Evolutionary conservation across 2,113 vertebrate genomes (phyloP).

Genomic region (Megaptera novaeangliae): DNA sequence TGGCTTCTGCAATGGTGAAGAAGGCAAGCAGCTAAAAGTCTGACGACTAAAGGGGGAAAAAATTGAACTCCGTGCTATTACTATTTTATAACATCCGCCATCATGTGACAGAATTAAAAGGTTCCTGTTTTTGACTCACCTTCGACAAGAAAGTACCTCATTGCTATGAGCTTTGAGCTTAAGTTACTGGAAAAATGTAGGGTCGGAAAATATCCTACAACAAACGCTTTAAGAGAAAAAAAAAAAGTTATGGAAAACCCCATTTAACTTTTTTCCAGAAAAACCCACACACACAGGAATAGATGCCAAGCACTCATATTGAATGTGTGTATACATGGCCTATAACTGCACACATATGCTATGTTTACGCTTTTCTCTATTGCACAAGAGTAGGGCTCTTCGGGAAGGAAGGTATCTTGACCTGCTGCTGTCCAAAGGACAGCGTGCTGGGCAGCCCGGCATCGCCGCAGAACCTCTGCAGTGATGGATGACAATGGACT

Average conservation of each 20-base stretch:
- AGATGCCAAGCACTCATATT: not conserved
- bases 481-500: conserved; percentile 38
- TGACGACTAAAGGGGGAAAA: not conserved
- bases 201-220: conserved; percentile 73
- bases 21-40: not conserved
- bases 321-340: not conserved
- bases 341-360: not conserved
- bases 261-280: conserved; percentile 56
- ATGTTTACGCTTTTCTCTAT: not conserved
- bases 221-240: not conserved
- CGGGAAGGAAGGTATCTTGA: not conserved
- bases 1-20: not conserved
- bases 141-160: conserved; percentile 22
- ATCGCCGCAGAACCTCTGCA: not conserved
- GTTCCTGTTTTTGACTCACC: conserved; percentile 49
- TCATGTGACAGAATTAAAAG: conserved; percentile 45
- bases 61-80: conserved; percentile 14
- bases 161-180: not conserved
- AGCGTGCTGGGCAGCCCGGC: not conserved
- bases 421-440: not conserved
- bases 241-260: conserved; percentile 61
- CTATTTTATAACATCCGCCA: conserved; percentile 5
- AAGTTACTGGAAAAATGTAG: conserved; percentile 38
- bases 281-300: not conserved
- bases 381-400: not conserved